A percentile compares a stretch with the other conserved stretches of the same genome.
Evolutionary conservation across 2,797 vertebrate species (phyloP).

Genomic region (Pipistrellus kuhlii): DNA sequence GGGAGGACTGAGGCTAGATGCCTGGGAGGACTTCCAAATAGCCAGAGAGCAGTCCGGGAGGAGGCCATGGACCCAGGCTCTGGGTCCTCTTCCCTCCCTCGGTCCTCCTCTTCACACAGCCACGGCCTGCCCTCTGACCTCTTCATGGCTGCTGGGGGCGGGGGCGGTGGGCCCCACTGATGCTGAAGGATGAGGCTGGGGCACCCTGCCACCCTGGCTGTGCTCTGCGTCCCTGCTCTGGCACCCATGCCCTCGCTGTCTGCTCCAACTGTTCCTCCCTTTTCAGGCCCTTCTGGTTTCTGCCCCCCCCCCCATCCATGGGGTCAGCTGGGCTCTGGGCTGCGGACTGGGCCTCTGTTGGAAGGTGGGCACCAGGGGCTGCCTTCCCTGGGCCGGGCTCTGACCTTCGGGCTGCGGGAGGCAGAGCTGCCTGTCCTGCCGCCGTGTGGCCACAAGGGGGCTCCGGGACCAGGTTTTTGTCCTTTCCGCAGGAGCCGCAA

Average conservation of each 20-base stretch:
- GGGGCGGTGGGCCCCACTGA: background rate
- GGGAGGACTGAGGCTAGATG: conserved; percentile 8
- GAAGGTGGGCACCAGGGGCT: no score
- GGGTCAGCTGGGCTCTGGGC: background rate
- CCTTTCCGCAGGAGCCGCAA: background rate
- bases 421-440: background rate
- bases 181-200: background rate
- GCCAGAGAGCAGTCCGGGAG: background rate
- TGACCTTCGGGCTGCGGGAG: background rate
- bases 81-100: background rate
- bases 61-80: background rate
- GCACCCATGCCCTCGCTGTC: background rate
- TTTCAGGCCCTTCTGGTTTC: background rate
- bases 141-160: background rate
- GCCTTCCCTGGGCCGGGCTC: background rate
- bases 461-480: conserved; percentile 67
- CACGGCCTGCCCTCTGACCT: background rate
- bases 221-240: background rate
- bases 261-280: background rate
- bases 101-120: no score
- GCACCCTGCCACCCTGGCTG: background rate
- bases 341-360: background rate
- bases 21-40: conserved; percentile 31
- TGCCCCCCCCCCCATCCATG: background rate
- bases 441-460: conserved; percentile 66